Evolutionary conservation across 2,113 vertebrate genomes (phyloP), one percentile per base, ranked within the genome.

Genomic region (Alligator sinensis): DNA sequence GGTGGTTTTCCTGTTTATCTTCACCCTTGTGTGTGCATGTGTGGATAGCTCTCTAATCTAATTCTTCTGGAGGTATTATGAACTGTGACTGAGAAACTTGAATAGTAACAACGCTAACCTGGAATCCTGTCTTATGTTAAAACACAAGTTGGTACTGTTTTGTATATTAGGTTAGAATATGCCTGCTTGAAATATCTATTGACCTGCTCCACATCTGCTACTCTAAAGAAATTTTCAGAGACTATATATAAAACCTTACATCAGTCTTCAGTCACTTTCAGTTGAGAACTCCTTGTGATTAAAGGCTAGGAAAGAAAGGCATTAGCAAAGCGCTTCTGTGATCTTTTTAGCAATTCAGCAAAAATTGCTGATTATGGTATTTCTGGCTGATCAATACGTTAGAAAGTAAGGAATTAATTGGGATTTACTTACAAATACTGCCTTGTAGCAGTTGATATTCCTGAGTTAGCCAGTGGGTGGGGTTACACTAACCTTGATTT

Each of bases 401-500:
- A 81, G 88, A 96, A 89, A 87, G 82, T 87, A 93, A 94, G 88
- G 90, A 94, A 89, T 93, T 77, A 80, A 86, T 85, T 70, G 5
- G 34, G 64, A 90, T 96, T 96, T 90, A 79, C 55, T 90, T 58
- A 19, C 59, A 86, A 61, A 77, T 75, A 55, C 0, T 1, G 3
- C 60, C 58, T 64, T 92, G 77, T 68, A 92, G 90, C 64, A 4
- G 5, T 78, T 58, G 68, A 82, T 96, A 79, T 97, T 97, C 94
- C 92, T 59, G 1, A 82, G 34, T 93, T 93, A 95, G 80, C 92
- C 96, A 96, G 70, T 81, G 93, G 95, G 80, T 97, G 95, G 94
- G 77, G 92, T 97, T 96, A 59, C 79, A 87, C 77, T 77, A 87
- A 64, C 72, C 76, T 96, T 87, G 70, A 89, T 81, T 76, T 62